These are phyloP conservation scores for Pygmarrhopalites habei DNA, from an alignment of 1,140 invertebrate species.

Conservation along the genomic window DNA sequence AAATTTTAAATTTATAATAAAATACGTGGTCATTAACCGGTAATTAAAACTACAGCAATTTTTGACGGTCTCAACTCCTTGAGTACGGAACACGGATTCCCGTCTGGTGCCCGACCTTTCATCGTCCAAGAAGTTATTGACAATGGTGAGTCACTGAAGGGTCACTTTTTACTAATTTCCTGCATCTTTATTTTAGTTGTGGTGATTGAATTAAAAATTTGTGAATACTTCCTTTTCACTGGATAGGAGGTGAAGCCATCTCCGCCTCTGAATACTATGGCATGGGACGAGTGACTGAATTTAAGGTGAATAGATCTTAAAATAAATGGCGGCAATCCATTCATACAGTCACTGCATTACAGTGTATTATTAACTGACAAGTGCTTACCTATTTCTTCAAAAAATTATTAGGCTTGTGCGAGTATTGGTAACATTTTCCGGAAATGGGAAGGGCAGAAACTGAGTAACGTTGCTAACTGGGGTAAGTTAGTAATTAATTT, in stretches of 20 bases:
- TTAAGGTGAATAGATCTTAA: slow-evolving; percentile 22
- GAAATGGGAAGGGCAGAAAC: slow-evolving; percentile 16
- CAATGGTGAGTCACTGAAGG: no score
- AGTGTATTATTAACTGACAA: background rate
- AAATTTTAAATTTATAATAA: no score
- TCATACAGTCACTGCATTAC: background rate
- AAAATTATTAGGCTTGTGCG: background rate
- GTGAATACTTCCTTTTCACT: no score
- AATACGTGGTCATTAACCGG: no score
- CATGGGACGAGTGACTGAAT: slow-evolving; percentile 33
- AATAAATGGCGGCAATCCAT: background rate
- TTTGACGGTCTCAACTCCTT: slow-evolving; percentile 55
- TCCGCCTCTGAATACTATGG: slow-evolving; percentile 15
- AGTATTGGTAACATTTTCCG: slow-evolving; percentile 20
- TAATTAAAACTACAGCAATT: no score
- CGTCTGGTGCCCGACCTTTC: slow-evolving; percentile 52
- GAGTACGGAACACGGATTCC: slow-evolving; percentile 54
- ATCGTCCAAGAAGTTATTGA: slow-evolving; percentile 79
- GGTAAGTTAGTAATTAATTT: background rate
- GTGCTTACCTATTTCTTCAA: no score
- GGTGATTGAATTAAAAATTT: no score
- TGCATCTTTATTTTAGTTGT: no score
- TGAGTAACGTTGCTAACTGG: slow-evolving; percentile 15
- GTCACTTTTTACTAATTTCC: no score
- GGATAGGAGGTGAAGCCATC: slow-evolving; percentile 20